Evolutionary conservation across 2,113 vertebrate species (phyloP), one percentile per base, ranked within the genome.

Genomic region (Xerus inauris): DNA sequence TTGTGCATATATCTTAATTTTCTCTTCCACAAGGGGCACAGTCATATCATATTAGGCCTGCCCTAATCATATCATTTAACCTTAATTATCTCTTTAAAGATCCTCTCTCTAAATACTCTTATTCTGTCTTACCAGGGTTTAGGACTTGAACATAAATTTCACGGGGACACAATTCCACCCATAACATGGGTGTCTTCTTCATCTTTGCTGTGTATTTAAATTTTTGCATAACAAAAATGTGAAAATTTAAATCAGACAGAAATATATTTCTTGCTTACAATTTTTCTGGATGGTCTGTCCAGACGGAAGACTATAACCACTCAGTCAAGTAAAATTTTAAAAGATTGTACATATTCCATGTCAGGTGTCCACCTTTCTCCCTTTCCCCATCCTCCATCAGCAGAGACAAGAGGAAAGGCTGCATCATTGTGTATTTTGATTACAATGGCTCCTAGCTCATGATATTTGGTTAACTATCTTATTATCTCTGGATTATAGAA

Each of bases 361-460:
- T 16, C n/a, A 49, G 19, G 0, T 3, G 2, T 28, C 30, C 65
- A 8, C 1, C 14, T 12, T 42, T 28, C 2, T 84, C 17, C 28
- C 22, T 72, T 26, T 19, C 49, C 30, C 49, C 42, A 45, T 47
- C 71, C 51, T 64, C 20, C 42, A 38, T 80, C 65, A 87, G 59
- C 28, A 19, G 54, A 65, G 54, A 64, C 28, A 59, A 69, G 13
- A 91, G n/a, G 10, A 8, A 0, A 1, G 9, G 30, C n/a, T 83
- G 14, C 49, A 76, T 28, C n/a, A 64, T 45, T 35, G 40, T 79
- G 5, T 77, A 28, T 59, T 87, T 86, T 80, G 20, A 51, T 89
- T 49, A 86, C 40, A 77, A 26, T 2, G 16, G 20, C 62, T 64
- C 22, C 59, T 28, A 62, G 28, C 19, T 49, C 17, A 35, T 64